A percentile compares a stretch with the other conserved stretches of the same genome.
These are phyloP conservation scores for Nomia melanderi DNA, from an alignment of 1,140 invertebrate genomes.

Conservation along the genomic window DNA sequence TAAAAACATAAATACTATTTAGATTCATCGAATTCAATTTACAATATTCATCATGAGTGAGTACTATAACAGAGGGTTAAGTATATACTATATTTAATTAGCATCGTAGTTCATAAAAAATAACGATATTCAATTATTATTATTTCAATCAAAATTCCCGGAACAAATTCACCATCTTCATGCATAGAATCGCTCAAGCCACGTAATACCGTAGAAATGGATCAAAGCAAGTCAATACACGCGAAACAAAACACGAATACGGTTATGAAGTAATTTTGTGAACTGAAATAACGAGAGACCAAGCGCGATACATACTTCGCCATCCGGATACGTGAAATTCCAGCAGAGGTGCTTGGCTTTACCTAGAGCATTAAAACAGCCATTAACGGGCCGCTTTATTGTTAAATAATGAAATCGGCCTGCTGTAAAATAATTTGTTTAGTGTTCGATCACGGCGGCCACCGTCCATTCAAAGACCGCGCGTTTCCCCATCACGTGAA, in stretches of 20 bases:
- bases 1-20: too few relatives aligned
- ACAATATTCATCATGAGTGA: too few relatives aligned
- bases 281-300: constrained; percentile 26
- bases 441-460: constrained; percentile 59
- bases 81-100: too few relatives aligned
- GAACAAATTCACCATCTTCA: too few relatives aligned
- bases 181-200: neutral
- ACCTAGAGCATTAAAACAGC: constrained; percentile 56
- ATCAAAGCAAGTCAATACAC: too few relatives aligned
- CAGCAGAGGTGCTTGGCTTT: constrained; percentile 27
- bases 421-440: constrained; percentile 73
- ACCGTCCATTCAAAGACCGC: constrained; percentile 9
- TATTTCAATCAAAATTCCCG: too few relatives aligned
- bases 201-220: too few relatives aligned
- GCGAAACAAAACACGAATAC: neutral
- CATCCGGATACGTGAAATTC: constrained; percentile 47
- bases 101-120: too few relatives aligned
- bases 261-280: neutral
- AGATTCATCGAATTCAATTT: too few relatives aligned
- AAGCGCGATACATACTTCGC: neutral
- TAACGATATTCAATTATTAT: too few relatives aligned
- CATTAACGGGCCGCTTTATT: constrained; percentile 66
- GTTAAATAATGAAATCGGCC: constrained; percentile 71
- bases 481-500: constrained; percentile 13
- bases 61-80: too few relatives aligned